Percentiles rank a stretch among this genome's conserved stretches.
These are phyloP conservation scores for Nephila pilipes DNA, from an alignment of 1,140 invertebrate species.

Conservation along the genomic window DNA sequence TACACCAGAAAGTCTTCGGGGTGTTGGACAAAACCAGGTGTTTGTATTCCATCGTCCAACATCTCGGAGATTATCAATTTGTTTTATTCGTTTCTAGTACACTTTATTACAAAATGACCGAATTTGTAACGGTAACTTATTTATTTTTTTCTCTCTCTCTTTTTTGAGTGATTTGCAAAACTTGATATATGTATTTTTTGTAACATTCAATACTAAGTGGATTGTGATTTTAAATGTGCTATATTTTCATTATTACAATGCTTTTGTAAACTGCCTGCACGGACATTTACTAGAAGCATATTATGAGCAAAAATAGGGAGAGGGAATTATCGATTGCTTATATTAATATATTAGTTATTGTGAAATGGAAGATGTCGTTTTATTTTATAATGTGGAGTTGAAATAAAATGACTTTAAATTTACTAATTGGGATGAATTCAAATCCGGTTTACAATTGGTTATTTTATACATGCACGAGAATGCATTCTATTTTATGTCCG, in stretches of 20 bases:
- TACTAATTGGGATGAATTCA: background rate
- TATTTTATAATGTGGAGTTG: background rate
- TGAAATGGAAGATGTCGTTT: background rate
- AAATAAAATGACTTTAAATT: slow-evolving; percentile 20
- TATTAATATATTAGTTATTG: background rate
- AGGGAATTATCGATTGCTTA: background rate
- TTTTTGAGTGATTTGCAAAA: slow-evolving; percentile 56
- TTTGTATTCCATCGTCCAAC: slow-evolving; percentile 73
- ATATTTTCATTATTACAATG: background rate
- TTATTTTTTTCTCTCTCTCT: slow-evolving; percentile 18
- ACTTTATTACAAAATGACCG: slow-evolving; percentile 69
- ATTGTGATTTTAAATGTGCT: slow-evolving; percentile 62
- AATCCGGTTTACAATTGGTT: no score
- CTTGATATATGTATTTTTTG: slow-evolving; percentile 40
- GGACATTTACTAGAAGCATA: slow-evolving; percentile 17
- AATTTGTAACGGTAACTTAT: slow-evolving; percentile 65
- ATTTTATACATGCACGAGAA: background rate
- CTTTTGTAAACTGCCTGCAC: background rate
- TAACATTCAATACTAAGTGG: slow-evolving; percentile 24
- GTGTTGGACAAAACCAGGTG: slow-evolving; percentile 75
- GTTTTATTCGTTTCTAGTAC: slow-evolving; percentile 71
- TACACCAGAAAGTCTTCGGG: slow-evolving; percentile 51
- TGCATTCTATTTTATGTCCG: slow-evolving; percentile 27
- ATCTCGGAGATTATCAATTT: slow-evolving; percentile 48
- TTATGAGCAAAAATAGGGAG: background rate